phyloP scores from a whole-genome alignment of 2,797 vertebrate genomes.

The Rhabdophis nuchalis region DNA sequence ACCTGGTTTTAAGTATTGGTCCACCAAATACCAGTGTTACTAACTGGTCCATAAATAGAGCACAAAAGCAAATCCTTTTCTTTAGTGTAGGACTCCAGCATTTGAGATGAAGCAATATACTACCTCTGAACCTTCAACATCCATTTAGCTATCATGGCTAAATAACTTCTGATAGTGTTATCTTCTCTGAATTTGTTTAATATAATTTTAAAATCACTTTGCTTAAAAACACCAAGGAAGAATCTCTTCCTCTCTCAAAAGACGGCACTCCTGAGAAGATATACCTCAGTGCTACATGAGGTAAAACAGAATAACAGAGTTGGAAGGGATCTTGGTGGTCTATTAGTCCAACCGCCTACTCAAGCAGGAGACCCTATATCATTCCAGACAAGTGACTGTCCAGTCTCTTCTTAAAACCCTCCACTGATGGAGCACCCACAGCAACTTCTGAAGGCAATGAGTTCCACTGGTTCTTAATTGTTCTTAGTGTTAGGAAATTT shows the following conservation, averaged over 20 bases:
- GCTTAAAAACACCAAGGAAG: background rate
- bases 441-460: background rate
- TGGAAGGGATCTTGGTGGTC: background rate
- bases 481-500: background rate
- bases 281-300: background rate
- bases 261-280: background rate
- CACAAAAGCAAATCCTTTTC: background rate
- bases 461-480: background rate
- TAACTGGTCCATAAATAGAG: background rate
- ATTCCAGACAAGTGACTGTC: background rate
- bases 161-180: background rate
- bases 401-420: background rate
- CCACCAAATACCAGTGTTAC: background rate
- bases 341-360: background rate
- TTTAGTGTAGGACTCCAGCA: background rate
- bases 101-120: background rate
- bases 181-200: background rate
- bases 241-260: background rate
- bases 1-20: background rate
- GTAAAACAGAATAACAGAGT: background rate
- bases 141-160: background rate
- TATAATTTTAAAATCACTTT: background rate
- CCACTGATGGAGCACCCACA: background rate
- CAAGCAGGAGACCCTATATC: background rate
- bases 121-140: background rate